Percentiles rank a stretch among this genome's conserved stretches.
These are phyloP conservation scores for Crossocerus cetratus DNA, from an alignment of 2,888 invertebrate species.

Conservation along the genomic window DNA sequence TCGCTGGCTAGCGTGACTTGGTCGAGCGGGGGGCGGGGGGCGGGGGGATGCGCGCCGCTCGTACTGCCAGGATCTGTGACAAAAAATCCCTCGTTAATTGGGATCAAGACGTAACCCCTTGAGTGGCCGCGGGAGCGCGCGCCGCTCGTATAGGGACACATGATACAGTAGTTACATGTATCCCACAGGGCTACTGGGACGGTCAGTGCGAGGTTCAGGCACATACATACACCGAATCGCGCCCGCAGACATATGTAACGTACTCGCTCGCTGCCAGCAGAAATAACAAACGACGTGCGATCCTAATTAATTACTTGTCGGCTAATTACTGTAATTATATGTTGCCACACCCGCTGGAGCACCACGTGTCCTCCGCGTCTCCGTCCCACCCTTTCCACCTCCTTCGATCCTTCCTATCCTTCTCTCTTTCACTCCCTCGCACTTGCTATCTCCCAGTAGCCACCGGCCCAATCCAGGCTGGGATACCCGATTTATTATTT, in stretches of 20 bases:
- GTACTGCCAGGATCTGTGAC: background rate
- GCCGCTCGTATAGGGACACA: conserved; percentile 52
- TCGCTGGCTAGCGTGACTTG: conserved; percentile 34
- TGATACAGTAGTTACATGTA: conserved; percentile 58
- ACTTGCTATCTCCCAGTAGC: too few relatives aligned
- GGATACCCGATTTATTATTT: too few relatives aligned
- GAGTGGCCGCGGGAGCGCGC: conserved; percentile 39
- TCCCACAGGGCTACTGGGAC: conserved; percentile 45
- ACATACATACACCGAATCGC: too few relatives aligned
- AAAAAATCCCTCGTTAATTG: conserved; percentile 65
- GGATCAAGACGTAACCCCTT: conserved; percentile 67
- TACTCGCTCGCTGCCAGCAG: conserved; percentile 46
- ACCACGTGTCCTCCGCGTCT: conserved; percentile 16
- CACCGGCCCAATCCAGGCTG: too few relatives aligned
- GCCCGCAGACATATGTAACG: conserved; percentile 26
- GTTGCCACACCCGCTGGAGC: conserved; percentile 63
- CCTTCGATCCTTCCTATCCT: conserved; percentile 8
- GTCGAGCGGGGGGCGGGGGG: conserved; percentile 17
- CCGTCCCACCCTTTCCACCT: background rate
- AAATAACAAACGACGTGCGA: conserved; percentile 72
- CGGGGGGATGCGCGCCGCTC: conserved; percentile 1
- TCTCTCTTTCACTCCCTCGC: background rate
- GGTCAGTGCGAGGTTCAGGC: too few relatives aligned
- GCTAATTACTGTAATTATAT: conserved; percentile 71
- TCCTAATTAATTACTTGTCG: conserved; percentile 71